A percentile compares a stretch with the other conserved stretches of the same genome.
Evolutionary conservation across 2,113 vertebrate genomes (phyloP).

Genomic region (Zosterops japonicus): DNA sequence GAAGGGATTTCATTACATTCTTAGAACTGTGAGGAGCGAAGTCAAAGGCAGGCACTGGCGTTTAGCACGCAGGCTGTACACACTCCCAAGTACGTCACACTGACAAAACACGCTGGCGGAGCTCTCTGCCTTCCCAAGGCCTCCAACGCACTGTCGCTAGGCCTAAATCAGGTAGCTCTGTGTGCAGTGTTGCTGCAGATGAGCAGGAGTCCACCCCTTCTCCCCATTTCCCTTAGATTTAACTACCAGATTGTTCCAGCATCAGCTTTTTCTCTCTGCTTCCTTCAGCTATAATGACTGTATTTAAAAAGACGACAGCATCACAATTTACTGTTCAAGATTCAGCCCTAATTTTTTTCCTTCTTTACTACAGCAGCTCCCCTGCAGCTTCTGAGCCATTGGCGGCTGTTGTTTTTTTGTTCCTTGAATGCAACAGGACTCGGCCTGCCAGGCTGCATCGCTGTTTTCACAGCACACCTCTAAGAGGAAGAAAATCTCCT

Average conservation of each 20-base stretch:
- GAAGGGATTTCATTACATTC: conserved; percentile 56
- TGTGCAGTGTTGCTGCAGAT: conserved; percentile 34
- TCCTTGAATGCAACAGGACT: conserved; percentile 32
- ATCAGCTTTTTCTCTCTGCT: not conserved
- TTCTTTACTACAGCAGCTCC: not conserved
- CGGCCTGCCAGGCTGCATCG: not conserved
- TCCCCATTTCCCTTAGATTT: not conserved
- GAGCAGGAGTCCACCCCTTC: not conserved
- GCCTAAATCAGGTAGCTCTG: conserved; percentile 26
- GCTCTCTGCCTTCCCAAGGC: conserved; percentile 66
- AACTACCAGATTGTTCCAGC: conserved; percentile 16
- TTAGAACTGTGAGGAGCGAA: conserved; percentile 42
- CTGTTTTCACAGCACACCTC: not conserved
- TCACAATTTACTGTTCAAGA: not conserved
- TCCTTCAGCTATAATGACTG: not conserved
- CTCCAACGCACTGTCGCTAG: conserved; percentile 56
- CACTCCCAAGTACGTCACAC: conserved; percentile 60
- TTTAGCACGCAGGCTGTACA: conserved; percentile 65
- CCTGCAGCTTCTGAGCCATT: not conserved
- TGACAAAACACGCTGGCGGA: conserved; percentile 60
- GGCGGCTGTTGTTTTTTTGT: not conserved
- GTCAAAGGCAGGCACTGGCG: conserved; percentile 47
- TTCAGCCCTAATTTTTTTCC: not conserved
- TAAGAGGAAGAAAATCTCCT: not conserved
- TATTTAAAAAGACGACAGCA: not conserved